Evolutionary conservation across 2,888 invertebrate genomes (phyloP).

Genomic region (Brachypalpus laphriformis): DNA sequence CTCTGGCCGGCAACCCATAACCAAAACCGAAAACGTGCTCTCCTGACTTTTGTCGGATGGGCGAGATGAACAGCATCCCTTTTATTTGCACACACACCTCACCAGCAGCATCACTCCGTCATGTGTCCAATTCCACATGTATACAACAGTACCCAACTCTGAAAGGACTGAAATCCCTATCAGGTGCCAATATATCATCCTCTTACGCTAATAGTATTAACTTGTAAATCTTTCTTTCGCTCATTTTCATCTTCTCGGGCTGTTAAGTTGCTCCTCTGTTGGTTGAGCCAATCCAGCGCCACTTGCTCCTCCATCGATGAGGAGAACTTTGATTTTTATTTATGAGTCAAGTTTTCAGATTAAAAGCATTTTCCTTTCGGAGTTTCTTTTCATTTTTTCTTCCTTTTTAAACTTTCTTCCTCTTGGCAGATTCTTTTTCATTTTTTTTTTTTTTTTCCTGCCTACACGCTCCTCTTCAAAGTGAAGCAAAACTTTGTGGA

Average conservation of each 20-base stretch:
- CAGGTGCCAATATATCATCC: slow-evolving; percentile 67
- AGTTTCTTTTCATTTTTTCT: slow-evolving; percentile 19
- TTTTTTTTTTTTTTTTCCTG: not conserved
- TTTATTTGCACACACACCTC: not conserved
- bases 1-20: slow-evolving; percentile 8
- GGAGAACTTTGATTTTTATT: slow-evolving; percentile 72
- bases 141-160: not conserved
- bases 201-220: slow-evolving; percentile 61
- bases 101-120: slow-evolving; percentile 16
- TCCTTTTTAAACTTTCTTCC: slow-evolving; percentile 38
- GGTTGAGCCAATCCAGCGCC: slow-evolving; percentile 11
- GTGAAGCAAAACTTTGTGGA: slow-evolving; percentile 4
- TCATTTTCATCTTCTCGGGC: slow-evolving; percentile 67
- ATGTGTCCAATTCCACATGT: slow-evolving; percentile 27
- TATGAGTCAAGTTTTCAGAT: slow-evolving; percentile 74
- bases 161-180: slow-evolving; percentile 27
- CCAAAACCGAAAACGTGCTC: slow-evolving; percentile 18
- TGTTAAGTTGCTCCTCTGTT: slow-evolving; percentile 41
- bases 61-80: not conserved
- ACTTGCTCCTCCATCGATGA: slow-evolving; percentile 53
- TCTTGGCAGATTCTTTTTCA: slow-evolving; percentile 16
- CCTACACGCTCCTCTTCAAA: slow-evolving; percentile 10
- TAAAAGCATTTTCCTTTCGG: slow-evolving; percentile 59
- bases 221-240: slow-evolving; percentile 69
- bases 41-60: not conserved